Percentiles rank a stretch among this genome's conserved stretches.
Evolutionary conservation across 2,797 vertebrate species (phyloP).

Genomic region (Astyanax mexicanus): DNA sequence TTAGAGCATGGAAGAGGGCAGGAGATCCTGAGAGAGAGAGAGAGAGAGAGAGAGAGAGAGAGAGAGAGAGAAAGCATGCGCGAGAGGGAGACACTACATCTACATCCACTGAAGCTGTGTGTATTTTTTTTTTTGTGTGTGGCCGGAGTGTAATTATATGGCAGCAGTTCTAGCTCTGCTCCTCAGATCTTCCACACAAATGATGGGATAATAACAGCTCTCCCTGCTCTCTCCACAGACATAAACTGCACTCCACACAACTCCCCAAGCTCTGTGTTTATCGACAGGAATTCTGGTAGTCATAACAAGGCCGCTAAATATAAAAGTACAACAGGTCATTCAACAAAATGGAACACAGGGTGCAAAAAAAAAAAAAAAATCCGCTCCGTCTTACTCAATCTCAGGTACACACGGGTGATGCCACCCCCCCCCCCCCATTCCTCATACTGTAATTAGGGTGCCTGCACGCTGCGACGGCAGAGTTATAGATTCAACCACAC

Average conservation of each 20-base stretch:
- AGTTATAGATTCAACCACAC: slow-evolving; percentile 30
- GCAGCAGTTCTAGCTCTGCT: slow-evolving; percentile 48
- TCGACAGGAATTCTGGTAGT: slow-evolving; percentile 66
- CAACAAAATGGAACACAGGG: slow-evolving; percentile 56
- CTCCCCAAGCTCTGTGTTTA: slow-evolving; percentile 63
- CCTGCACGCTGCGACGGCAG: slow-evolving; percentile 27
- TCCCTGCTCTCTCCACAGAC: slow-evolving; percentile 57
- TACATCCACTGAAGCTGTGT: slow-evolving; percentile 33
- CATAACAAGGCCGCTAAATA: slow-evolving; percentile 68
- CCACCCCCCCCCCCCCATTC: slow-evolving; percentile 19
- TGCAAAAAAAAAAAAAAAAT: neutral
- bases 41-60: neutral
- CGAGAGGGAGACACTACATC: neutral
- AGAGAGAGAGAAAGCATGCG: neutral
- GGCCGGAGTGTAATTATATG: slow-evolving; percentile 62
- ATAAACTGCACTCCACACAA: slow-evolving; percentile 58
- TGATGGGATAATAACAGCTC: slow-evolving; percentile 66
- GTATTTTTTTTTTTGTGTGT: slow-evolving; percentile 22
- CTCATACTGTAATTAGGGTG: slow-evolving; percentile 39
- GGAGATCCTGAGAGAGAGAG: neutral
- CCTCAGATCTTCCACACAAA: slow-evolving; percentile 68
- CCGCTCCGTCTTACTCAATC: neutral
- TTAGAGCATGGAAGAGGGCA: too few species aligned
- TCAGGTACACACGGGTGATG: slow-evolving; percentile 27
- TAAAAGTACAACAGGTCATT: slow-evolving; percentile 63